These are phyloP conservation scores for Papilio machaon DNA, from an alignment of 1,140 invertebrate species.

Conservation along the genomic window DNA sequence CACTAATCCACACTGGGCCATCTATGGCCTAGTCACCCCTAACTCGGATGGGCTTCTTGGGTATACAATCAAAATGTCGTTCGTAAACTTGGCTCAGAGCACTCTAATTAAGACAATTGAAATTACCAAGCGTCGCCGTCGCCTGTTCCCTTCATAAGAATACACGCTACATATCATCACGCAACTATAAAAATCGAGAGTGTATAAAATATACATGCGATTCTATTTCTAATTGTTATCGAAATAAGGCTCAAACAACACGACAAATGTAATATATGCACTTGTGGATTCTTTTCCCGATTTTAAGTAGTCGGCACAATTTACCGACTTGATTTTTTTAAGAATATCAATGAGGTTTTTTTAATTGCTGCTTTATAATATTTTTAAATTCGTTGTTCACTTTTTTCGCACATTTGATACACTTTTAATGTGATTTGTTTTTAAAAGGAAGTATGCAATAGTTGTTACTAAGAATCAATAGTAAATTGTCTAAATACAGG, in stretches of 20 bases:
- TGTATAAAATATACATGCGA: conserved; percentile 35
- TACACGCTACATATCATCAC: conserved; percentile 49
- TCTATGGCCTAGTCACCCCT: too few species aligned
- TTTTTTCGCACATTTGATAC: background rate
- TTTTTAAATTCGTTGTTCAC: background rate
- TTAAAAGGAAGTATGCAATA: too few species aligned
- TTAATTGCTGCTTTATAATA: background rate
- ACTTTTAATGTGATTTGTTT: background rate
- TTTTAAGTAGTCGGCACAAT: conserved; percentile 39
- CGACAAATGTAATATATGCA: conserved; percentile 39
- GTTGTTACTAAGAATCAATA: too few species aligned
- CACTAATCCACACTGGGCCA: too few species aligned
- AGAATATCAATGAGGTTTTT: background rate
- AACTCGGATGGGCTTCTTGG: background rate
- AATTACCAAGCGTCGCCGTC: conserved; percentile 25
- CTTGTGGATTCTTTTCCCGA: conserved; percentile 46
- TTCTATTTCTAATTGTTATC: conserved; percentile 31
- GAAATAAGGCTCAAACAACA: conserved; percentile 13
- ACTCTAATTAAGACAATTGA: background rate
- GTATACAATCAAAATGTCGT: background rate
- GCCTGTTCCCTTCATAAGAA: conserved; percentile 41
- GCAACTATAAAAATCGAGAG: conserved; percentile 50
- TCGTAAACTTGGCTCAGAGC: conserved; percentile 8
- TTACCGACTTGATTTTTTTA: conserved; percentile 27
- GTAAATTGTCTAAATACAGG: too few species aligned